phyloP scores from a whole-genome alignment of 2,113 vertebrate species.

The Carassius auratus region DNA sequence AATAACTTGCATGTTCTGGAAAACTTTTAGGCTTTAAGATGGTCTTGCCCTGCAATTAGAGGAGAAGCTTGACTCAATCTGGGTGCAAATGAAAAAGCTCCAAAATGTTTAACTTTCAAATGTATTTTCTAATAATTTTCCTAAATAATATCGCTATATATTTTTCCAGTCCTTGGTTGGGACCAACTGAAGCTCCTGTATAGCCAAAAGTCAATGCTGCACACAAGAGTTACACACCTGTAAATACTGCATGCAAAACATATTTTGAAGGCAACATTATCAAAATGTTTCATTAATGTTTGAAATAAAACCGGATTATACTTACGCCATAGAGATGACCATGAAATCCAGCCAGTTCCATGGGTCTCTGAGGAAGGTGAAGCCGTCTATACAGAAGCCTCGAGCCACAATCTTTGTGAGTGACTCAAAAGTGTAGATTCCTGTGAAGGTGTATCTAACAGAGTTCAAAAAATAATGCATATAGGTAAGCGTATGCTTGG shows the following conservation, averaged over 20 bases:
- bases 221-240: constrained; percentile 9
- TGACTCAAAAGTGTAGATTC: constrained; percentile 98
- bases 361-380: constrained; percentile 94
- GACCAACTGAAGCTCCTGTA: background rate
- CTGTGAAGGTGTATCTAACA: constrained; percentile 94
- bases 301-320: constrained; percentile 56
- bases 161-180: background rate
- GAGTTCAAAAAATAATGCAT: background rate
- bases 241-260: background rate
- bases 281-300: constrained; percentile 64
- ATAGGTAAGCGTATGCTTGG: background rate
- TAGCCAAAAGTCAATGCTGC: background rate
- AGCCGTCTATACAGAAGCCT: constrained; percentile 95
- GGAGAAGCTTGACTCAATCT: background rate
- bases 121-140: background rate
- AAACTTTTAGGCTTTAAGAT: background rate
- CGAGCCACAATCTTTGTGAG: constrained; percentile 97
- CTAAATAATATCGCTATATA: background rate
- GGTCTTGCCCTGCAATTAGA: background rate
- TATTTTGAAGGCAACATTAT: constrained; percentile 69
- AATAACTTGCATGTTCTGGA: background rate
- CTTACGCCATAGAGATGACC: constrained; percentile 99
- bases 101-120: no score
- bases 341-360: constrained; percentile 99
- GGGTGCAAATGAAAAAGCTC: background rate